Evolutionary conservation across 2,797 vertebrate genomes (phyloP).

Genomic region (Protonibea diacanthus): DNA sequence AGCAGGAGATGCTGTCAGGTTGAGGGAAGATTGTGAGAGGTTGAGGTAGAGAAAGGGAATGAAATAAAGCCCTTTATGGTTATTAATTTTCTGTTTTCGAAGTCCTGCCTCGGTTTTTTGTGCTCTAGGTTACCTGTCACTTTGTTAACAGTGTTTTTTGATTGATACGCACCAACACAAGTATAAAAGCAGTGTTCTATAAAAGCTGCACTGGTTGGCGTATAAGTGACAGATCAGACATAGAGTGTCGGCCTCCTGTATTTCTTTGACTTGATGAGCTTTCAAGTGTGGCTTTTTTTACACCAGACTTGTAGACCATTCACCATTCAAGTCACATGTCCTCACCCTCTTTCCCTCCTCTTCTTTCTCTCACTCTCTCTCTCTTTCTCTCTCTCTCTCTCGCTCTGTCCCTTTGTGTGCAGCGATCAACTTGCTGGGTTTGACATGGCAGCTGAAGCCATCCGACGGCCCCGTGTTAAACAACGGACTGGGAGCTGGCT

Average conservation of each 20-base stretch:
- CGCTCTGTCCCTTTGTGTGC: conserved; percentile 79
- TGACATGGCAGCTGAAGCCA: conserved; percentile 97
- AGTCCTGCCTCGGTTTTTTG: conserved; percentile 21
- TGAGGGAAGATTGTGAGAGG: conserved; percentile 54
- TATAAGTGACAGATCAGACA: conserved; percentile 55
- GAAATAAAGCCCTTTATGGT: conserved; percentile 27
- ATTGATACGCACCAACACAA: conserved; percentile 39
- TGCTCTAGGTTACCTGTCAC: conserved; percentile 41
- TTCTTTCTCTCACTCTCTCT: conserved; percentile 3
- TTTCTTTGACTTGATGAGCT: conserved; percentile 53
- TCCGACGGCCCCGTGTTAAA: conserved; percentile 94
- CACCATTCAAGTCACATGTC: conserved; percentile 39
- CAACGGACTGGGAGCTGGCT: conserved; percentile 90
- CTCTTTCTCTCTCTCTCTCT: conserved; percentile 16
- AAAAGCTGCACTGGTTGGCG: conserved; percentile 22
- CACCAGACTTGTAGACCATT: conserved; percentile 27
- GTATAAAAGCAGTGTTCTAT: conserved; percentile 1
- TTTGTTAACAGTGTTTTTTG: conserved; percentile 32
- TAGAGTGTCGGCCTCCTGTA: conserved; percentile 23
- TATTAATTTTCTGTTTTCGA: conserved; percentile 64
- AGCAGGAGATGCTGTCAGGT: conserved; percentile 63
- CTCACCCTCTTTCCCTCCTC: conserved; percentile 31
- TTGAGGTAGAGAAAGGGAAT: conserved; percentile 37
- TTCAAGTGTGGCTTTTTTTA: conserved; percentile 46
- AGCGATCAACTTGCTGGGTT: conserved; percentile 96